Conservation (phyloP, 30 jellyfish, hydroid and myxozoan species). For the Catostylus mosaicus region DNA sequence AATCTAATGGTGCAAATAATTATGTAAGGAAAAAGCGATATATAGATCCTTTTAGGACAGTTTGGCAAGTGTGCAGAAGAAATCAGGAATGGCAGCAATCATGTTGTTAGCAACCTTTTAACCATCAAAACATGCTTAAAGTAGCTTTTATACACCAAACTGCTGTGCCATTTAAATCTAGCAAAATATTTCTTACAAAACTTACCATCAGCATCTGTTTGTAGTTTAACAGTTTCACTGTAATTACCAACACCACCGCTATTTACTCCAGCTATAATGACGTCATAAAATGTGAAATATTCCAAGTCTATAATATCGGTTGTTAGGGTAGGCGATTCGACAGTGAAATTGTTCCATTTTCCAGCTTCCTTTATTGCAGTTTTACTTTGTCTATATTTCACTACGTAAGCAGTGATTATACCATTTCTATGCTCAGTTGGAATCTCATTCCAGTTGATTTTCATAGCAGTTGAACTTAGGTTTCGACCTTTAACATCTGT, state of each 20-base stretch:
- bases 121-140: too few relatives aligned
- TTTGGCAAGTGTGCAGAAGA: too few relatives aligned
- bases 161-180: too few relatives aligned
- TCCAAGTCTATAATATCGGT: not conserved
- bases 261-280: slow-evolving; percentile 22
- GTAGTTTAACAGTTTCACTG: slow-evolving; percentile 11
- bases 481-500: slow-evolving; percentile 2
- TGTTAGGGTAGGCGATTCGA: not conserved
- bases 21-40: too few relatives aligned
- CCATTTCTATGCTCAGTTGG: slow-evolving; percentile 41
- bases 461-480: slow-evolving; percentile 28
- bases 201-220: slow-evolving; percentile 40
- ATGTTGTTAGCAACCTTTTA: too few relatives aligned
- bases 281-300: slow-evolving; percentile 16
- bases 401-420: slow-evolving; percentile 12
- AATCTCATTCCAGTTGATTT: slow-evolving; percentile 15
- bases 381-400: not conserved
- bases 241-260: slow-evolving; percentile 15
- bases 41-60: too few relatives aligned
- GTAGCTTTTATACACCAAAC: too few relatives aligned
- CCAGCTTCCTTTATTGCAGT: not conserved
- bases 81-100: too few relatives aligned
- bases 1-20: too few relatives aligned
- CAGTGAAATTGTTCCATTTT: slow-evolving; percentile 14
- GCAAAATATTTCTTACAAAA: not conserved